Evolutionary conservation across 2,888 invertebrate species (phyloP).

Genomic region (Smittia aterrima): DNA sequence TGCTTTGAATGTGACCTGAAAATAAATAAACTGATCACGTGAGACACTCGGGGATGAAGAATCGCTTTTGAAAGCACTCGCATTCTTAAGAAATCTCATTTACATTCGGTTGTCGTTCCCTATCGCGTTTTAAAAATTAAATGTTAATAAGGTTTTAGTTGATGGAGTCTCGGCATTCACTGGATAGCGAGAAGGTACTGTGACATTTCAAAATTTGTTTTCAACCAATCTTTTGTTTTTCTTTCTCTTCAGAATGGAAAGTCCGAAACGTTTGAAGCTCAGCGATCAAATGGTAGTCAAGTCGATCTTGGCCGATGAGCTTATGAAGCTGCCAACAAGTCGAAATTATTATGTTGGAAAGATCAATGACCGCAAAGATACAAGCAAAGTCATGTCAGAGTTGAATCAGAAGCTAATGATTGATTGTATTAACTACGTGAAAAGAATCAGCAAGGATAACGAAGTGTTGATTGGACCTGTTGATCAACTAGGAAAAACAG

Average conservation of each 20-base stretch:
- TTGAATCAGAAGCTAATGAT: slow-evolving; percentile 62
- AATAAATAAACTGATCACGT: no score
- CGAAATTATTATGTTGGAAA: slow-evolving; percentile 62
- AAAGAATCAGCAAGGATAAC: slow-evolving; percentile 64
- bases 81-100: no score
- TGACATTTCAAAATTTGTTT: no score
- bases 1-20: no score
- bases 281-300: slow-evolving; percentile 48
- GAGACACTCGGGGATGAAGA: no score
- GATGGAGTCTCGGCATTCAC: no score
- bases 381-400: slow-evolving; percentile 62
- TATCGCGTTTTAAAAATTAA: no score
- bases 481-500: slow-evolving; percentile 50
- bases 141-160: no score
- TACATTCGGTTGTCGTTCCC: no score
- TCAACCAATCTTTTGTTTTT: no score
- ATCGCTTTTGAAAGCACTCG: no score
- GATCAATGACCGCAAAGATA: slow-evolving; percentile 61
- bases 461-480: slow-evolving; percentile 59
- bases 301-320: slow-evolving; percentile 60
- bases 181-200: no score
- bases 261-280: slow-evolving; percentile 14
- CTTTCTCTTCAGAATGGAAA: not conserved
- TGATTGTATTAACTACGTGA: slow-evolving; percentile 66
- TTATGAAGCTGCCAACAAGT: slow-evolving; percentile 55